Conservation (phyloP, 2,113 vertebrate species). For the Taxidea taxus region DNA sequence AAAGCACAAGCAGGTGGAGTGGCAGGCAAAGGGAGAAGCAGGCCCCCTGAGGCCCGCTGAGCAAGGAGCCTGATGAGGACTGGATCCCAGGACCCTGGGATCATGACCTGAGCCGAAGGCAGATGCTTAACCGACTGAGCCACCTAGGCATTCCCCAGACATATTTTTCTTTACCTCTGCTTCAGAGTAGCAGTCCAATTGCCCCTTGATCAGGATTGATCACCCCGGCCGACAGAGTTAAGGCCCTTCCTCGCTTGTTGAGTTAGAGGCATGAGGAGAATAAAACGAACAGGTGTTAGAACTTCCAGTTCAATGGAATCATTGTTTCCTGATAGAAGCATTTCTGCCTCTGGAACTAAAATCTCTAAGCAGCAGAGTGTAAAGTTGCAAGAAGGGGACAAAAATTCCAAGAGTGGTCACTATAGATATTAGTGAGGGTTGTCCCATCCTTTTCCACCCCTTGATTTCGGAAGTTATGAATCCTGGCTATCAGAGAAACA, state of each 20-base stretch:
- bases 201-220: not conserved
- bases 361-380: not conserved
- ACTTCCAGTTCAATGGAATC: not conserved
- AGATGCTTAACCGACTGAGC: too few relatives aligned
- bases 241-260: not conserved
- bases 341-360: not conserved
- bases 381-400: not conserved
- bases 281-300: not conserved
- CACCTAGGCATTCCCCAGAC: not conserved
- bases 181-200: not conserved
- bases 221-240: not conserved
- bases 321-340: not conserved
- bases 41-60: too few relatives aligned
- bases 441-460: not conserved
- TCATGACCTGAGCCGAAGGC: too few relatives aligned
- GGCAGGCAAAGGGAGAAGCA: too few relatives aligned
- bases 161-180: not conserved
- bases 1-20: too few relatives aligned
- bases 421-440: not conserved
- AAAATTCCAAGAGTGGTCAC: not conserved
- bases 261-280: not conserved
- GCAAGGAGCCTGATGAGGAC: too few relatives aligned
- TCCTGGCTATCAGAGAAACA: not conserved
- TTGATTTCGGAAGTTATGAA: not conserved
- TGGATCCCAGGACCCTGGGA: too few relatives aligned